Conservation (phyloP, 2,888 invertebrate genomes). For the Crematogaster levior region DNA sequence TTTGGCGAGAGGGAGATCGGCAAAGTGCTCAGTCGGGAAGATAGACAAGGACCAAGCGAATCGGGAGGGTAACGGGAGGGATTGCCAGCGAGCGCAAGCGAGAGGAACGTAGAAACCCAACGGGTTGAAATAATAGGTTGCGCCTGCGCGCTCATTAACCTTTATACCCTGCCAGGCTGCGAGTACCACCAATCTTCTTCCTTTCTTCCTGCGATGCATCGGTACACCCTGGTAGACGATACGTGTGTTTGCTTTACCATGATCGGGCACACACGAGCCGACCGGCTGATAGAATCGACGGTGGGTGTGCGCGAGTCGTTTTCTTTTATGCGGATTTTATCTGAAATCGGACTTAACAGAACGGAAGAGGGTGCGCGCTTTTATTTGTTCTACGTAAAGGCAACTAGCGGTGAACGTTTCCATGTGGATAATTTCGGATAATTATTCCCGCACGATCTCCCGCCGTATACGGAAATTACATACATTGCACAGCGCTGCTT, state of each 20-base stretch:
- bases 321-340: constrained; percentile 50
- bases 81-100: constrained; percentile 64
- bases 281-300: constrained; percentile 55
- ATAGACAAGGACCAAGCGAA: constrained; percentile 58
- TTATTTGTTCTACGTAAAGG: constrained; percentile 22
- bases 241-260: constrained; percentile 75
- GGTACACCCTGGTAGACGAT: constrained; percentile 63
- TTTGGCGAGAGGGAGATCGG: constrained; percentile 55
- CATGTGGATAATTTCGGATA: constrained; percentile 29
- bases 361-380: constrained; percentile 8
- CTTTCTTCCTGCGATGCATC: constrained; percentile 73
- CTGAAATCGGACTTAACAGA: constrained; percentile 37
- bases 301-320: constrained; percentile 49
- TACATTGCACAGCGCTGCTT: not conserved
- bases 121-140: constrained; percentile 85
- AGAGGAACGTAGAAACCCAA: constrained; percentile 74
- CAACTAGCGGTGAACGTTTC: not conserved
- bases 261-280: constrained; percentile 70
- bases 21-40: constrained; percentile 43
- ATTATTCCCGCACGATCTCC: constrained; percentile 32
- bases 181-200: constrained; percentile 83
- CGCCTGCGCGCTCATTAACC: constrained; percentile 85
- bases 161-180: constrained; percentile 84
- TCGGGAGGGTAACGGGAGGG: constrained; percentile 39
- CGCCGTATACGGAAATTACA: not conserved